These are phyloP conservation scores for Romanogobio albipinnatus DNA, from an alignment of 2,113 vertebrate genomes.

Conservation along the genomic window DNA sequence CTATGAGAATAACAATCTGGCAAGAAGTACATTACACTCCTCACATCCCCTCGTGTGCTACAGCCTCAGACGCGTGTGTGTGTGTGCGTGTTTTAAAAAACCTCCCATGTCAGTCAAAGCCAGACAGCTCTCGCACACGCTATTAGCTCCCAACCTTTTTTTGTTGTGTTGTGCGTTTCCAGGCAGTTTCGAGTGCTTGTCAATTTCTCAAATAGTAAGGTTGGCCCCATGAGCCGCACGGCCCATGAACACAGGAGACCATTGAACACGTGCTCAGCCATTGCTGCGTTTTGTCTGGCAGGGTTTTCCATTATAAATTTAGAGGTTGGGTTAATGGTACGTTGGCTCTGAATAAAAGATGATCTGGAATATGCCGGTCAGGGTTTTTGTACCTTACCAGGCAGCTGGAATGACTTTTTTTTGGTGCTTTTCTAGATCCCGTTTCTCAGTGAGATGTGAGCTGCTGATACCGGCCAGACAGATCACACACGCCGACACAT, in stretches of 20 bases:
- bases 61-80: background rate
- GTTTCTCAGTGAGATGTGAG: background rate
- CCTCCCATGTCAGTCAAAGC: constrained; percentile 8
- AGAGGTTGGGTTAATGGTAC: constrained; percentile 47
- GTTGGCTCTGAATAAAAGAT: constrained; percentile 49
- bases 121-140: constrained; percentile 1
- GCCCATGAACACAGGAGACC: background rate
- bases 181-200: constrained; percentile 19
- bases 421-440: background rate
- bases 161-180: background rate
- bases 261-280: background rate
- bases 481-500: background rate
- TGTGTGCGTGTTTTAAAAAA: background rate
- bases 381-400: constrained; percentile 14
- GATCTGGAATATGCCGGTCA: constrained; percentile 29
- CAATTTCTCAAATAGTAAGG: constrained; percentile 15
- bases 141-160: background rate
- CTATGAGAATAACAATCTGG: constrained; percentile 13
- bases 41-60: background rate
- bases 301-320: constrained; percentile 45
- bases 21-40: background rate
- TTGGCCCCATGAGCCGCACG: background rate
- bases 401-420: constrained; percentile 19
- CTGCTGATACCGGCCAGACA: background rate
- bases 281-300: constrained; percentile 18